Evolutionary conservation across 2,113 vertebrate species (phyloP).

Genomic region (Arizona elegans): DNA sequence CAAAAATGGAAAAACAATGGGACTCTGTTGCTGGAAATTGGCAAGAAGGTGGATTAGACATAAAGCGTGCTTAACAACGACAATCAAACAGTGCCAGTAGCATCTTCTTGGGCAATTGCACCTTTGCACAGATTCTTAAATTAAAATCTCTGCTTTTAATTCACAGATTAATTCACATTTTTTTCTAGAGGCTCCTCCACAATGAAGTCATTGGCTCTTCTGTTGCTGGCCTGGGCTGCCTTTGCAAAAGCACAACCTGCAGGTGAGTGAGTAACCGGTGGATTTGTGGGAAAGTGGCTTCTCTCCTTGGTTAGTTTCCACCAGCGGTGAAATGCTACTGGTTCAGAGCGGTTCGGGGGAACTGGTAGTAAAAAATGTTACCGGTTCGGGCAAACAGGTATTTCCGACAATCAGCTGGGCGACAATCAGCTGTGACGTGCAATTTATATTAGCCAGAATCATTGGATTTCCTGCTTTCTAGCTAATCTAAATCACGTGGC

Average conservation of each 20-base stretch:
- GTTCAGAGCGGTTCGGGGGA: no score
- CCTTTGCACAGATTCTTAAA: neutral
- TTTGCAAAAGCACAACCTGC: neutral
- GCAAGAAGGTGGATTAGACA: neutral
- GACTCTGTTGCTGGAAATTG: neutral
- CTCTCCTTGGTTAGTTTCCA: neutral
- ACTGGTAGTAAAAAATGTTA: no score
- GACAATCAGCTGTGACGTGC: no score
- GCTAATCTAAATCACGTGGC: no score
- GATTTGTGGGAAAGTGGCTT: neutral
- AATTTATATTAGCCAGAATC: no score
- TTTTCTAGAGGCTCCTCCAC: neutral
- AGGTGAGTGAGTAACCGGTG: neutral
- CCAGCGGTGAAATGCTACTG: no score
- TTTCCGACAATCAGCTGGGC: no score
- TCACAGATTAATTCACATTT: neutral
- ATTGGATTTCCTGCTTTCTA: no score
- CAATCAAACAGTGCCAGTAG: neutral
- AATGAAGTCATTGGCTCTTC: neutral
- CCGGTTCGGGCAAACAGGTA: no score
- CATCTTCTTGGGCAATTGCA: neutral
- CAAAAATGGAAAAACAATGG: neutral
- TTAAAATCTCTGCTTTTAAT: neutral
- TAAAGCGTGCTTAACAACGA: neutral
- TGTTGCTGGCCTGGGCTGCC: neutral